Evolutionary conservation across 2,888 invertebrate species (phyloP), one percentile per base, ranked within the genome.

Genomic region (Hesperia comma): DNA sequence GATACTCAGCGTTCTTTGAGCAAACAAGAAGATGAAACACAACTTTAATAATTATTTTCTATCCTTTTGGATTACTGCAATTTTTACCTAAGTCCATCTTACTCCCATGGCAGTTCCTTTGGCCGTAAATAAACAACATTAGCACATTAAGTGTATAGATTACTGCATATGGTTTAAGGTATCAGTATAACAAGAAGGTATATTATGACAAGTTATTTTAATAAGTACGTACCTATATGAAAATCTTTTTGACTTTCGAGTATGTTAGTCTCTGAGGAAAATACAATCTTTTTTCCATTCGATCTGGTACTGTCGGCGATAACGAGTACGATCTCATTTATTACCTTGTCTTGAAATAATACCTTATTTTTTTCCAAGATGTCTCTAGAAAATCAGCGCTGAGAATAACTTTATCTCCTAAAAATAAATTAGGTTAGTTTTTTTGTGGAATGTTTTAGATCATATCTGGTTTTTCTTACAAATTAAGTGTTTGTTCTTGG

Each of bases 271-370:
- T 77, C 80, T 68, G 63, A 80, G 77, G 84, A 79, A 70, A 72
- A 71, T 70, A 75, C 77, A 81, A 81, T 83, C 77, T 81, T 80
- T 83, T 78, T 84, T 81, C 76, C 72, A 72, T 76, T 77, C 77
- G 75, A 80, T 82, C 78, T 80, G 74, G 71, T 69, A 69, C 77
- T 81, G 81, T 83, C 80, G 78, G 77, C 77, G 81, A 84, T 85
- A 86, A 82, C 81, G 77, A 78, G 76, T 71, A 72, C 75, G 74
- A 80, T 77, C 75, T 80, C 80, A 80, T 85, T 80, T 80, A 80
- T 80, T 77, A 80, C 75, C 74, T 74, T 77, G 77, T 71, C 68
- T 72, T 74, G 67, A 72, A 74, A 75, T 69, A 54, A 62, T 62
- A 41, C 54, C 21, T 40, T 40, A 40, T 41, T 62, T 62, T 62